Evolutionary conservation across 2,888 invertebrate genomes (phyloP).

Genomic region (Tinea semifulvella): DNA sequence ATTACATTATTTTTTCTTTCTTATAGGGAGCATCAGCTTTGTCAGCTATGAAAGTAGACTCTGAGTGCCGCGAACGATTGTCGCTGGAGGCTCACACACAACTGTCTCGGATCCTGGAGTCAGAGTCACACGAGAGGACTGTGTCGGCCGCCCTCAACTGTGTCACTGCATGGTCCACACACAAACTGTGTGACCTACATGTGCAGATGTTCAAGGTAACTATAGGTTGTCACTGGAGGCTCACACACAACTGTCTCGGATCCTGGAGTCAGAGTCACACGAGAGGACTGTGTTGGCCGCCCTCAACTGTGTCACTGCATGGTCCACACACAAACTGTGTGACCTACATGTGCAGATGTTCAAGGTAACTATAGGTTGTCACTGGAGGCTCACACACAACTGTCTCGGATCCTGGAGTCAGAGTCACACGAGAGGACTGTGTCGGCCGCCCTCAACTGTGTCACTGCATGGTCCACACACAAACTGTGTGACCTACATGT

Average conservation of each 20-base stretch:
- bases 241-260: conserved; percentile 74
- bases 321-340: conserved; percentile 46
- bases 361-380: no score
- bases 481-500: background rate
- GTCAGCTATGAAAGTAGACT: conserved; percentile 73
- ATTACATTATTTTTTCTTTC: no score
- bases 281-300: conserved; percentile 88
- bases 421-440: conserved; percentile 95
- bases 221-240: no score
- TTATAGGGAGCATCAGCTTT: conserved; percentile 76
- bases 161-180: conserved; percentile 75
- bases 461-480: conserved; percentile 72
- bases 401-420: conserved; percentile 80
- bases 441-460: conserved; percentile 80
- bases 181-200: background rate
- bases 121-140: conserved; percentile 93
- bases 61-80: conserved; percentile 55
- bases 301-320: conserved; percentile 81
- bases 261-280: conserved; percentile 88
- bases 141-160: conserved; percentile 82
- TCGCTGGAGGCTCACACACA: conserved; percentile 67
- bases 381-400: conserved; percentile 69
- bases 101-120: conserved; percentile 81
- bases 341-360: conserved; percentile 1
- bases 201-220: conserved; percentile 8